Evolutionary conservation across 2,113 vertebrate species (phyloP), one percentile per base, ranked within the genome.

Genomic region (Seriola dumerili): DNA sequence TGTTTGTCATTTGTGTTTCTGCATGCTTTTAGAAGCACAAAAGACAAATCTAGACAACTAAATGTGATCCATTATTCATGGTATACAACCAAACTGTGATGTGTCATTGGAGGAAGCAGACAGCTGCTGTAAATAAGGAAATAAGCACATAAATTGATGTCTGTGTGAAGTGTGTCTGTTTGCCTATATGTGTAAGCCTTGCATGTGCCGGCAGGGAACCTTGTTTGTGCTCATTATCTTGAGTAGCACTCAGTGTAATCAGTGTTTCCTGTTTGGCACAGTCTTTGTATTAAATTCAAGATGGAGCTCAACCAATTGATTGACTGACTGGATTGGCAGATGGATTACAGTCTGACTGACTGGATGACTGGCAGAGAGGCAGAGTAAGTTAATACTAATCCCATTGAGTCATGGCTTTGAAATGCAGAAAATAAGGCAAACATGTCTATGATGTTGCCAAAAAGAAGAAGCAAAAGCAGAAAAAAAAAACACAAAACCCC

Each of bases 181-280:
- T 52, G 25, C 19, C 69, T 66, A 66, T 63, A 73, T 83, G 79
- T 80, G 69, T 42, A 61, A 66, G 48, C 40, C 76, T 58, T 83
- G 75, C 76, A 71, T 73, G 77, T 79, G 82, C 64, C 17, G 48
- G 64, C 29, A 25, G 83, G 73, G 74, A 88, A 85, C 76, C 82
- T 81, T 57, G 73, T 81, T 89, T 54, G 23, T 76, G 23, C 85
- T 93, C 91, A 93, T 93, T 92, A 89, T 58, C 82, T 87, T 89
- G 93, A 94, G 91, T 93, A 92, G 85, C 90, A 92, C 93, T 93
- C 88, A 89, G 67, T 64, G 75, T 91, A 92, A 93, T 93, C 86
- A 92, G 88, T 16, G 83, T 8, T 77, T 61, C 40, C 79, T 81
- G 69, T 88, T 85, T 87, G 87, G 79, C 85, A 69, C 57, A 63